A percentile compares a stretch with the other conserved stretches of the same genome.
Evolutionary conservation across 2,113 vertebrate genomes (phyloP).

Genomic region (Rutilus rutilus): DNA sequence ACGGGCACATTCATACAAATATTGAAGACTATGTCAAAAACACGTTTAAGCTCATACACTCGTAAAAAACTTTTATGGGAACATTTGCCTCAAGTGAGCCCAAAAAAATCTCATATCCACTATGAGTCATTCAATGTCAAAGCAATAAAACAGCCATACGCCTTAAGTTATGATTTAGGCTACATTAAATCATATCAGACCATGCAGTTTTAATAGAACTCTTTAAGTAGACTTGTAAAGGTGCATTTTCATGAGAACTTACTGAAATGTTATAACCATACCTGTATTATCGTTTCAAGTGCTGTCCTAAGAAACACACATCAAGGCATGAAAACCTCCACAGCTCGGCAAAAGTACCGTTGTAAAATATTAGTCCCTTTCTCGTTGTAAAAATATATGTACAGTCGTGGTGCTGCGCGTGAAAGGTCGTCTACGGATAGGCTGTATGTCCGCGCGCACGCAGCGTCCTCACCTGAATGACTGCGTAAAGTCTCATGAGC

Average conservation of each 20-base stretch:
- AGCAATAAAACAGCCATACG: not conserved
- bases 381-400: constrained; percentile 59
- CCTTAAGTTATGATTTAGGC: not conserved
- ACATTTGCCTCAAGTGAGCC: not conserved
- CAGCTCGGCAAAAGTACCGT: constrained; percentile 33
- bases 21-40: not conserved
- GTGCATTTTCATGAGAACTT: not conserved
- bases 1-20: not conserved
- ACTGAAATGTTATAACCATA: not conserved
- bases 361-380: constrained; percentile 43
- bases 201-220: not conserved
- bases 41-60: not conserved
- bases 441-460: constrained; percentile 49
- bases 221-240: not conserved
- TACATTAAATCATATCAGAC: not conserved
- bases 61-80: not conserved
- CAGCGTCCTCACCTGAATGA: constrained; percentile 69
- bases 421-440: constrained; percentile 54
- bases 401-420: constrained; percentile 48
- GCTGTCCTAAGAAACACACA: constrained; percentile 57
- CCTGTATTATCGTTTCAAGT: constrained; percentile 56
- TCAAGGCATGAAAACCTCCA: constrained; percentile 58
- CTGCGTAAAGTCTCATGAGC: constrained; percentile 70
- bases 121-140: not conserved
- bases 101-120: not conserved